These are phyloP conservation scores for Rhopilema esculentum DNA, from an alignment of 30 jellyfish, hydroid and myxozoan genomes.

Conservation along the genomic window DNA sequence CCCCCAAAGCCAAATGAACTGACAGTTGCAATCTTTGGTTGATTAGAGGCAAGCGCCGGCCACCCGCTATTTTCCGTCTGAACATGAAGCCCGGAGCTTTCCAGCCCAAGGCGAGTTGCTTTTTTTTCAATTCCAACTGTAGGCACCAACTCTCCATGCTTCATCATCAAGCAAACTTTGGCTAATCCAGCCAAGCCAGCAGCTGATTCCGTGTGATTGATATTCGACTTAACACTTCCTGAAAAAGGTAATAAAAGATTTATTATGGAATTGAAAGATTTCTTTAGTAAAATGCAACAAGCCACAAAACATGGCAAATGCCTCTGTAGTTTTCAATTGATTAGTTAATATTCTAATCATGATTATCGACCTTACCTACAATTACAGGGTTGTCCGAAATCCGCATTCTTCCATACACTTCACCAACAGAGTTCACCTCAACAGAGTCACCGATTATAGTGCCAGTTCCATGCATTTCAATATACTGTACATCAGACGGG, in stretches of 20 bases:
- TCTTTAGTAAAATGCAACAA: too few relatives aligned
- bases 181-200: conserved; percentile 68
- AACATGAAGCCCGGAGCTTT: conserved; percentile 26
- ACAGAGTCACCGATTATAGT: conserved; percentile 65
- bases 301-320: too few relatives aligned
- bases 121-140: conserved; percentile 38
- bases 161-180: conserved; percentile 70
- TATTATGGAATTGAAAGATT: too few relatives aligned
- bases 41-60: conserved; percentile 1
- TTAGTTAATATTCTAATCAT: too few relatives aligned
- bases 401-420: conserved; percentile 37
- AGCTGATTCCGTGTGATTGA: conserved; percentile 60
- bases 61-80: conserved; percentile 9
- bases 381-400: conserved; percentile 16
- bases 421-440: conserved; percentile 51
- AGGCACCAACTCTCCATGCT: conserved; percentile 37
- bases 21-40: conserved; percentile 47
- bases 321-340: too few relatives aligned
- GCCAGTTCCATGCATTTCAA: conserved; percentile 77
- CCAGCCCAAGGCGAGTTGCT: conserved; percentile 41
- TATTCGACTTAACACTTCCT: conserved; percentile 59
- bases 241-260: too few relatives aligned
- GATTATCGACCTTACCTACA: conserved; percentile 1
- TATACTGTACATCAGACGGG: conserved; percentile 43
- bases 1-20: conserved; percentile 75